Percentiles rank a stretch among this genome's conserved stretches.
phyloP scores from a whole-genome alignment of 1,140 invertebrate species.

The Apis florea region DNA sequence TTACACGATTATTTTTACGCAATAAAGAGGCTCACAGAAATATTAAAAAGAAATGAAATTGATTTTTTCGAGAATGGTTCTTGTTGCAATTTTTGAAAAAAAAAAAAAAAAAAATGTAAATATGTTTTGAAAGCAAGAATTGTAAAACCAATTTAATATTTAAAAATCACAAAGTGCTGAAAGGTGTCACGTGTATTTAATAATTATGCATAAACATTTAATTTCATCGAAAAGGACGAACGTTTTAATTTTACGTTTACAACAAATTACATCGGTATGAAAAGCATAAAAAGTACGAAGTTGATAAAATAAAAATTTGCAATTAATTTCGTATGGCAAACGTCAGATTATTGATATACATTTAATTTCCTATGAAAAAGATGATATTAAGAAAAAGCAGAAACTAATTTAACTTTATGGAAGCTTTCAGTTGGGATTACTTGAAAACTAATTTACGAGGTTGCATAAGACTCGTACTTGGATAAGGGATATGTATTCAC shows the following conservation, averaged over 20 bases:
- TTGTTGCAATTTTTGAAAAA: too few relatives aligned
- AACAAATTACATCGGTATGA: not conserved
- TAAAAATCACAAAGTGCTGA: too few relatives aligned
- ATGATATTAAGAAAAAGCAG: not conserved
- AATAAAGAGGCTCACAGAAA: too few relatives aligned
- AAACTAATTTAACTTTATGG: slow-evolving; percentile 7
- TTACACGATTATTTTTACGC: too few relatives aligned
- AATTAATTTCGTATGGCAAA: not conserved
- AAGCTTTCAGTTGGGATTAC: not conserved
- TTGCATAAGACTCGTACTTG: not conserved
- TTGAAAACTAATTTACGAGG: not conserved
- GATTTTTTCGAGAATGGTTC: too few relatives aligned
- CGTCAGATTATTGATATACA: not conserved
- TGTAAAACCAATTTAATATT: too few relatives aligned
- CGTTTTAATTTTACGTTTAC: not conserved
- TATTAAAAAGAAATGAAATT: too few relatives aligned
- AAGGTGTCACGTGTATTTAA: too few relatives aligned
- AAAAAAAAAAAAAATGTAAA: too few relatives aligned
- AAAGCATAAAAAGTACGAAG: not conserved
- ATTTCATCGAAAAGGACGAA: not conserved
- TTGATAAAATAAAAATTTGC: not conserved
- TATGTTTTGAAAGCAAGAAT: too few relatives aligned
- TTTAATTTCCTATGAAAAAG: not conserved
- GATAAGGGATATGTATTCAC: not conserved
- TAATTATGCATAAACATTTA: not conserved